Percentiles rank a stretch among this genome's conserved stretches.
Conservation (phyloP, 1,140 invertebrate genomes). For the Bombus confusus region DNA sequence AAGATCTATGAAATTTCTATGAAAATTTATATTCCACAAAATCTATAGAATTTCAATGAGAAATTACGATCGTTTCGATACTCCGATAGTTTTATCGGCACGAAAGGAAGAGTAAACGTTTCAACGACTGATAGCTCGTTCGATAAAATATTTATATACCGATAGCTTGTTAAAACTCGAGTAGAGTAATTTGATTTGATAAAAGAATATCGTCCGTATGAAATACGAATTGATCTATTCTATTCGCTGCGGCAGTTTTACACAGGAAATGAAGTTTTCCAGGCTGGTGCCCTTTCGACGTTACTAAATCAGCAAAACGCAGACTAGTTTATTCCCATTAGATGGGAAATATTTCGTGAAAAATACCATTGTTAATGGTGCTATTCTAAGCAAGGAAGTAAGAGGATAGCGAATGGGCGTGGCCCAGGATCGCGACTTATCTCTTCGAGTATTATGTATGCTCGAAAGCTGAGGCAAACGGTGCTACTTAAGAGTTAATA, state of each 20-base stretch:
- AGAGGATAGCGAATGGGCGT: slow-evolving; percentile 16
- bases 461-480: slow-evolving; percentile 2
- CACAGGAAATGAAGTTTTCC: too few species aligned
- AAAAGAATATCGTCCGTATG: too few species aligned
- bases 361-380: neutral
- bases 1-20: neutral
- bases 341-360: neutral
- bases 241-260: too few species aligned
- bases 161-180: too few species aligned
- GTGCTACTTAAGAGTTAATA: slow-evolving; percentile 2
- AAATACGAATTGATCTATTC: too few species aligned
- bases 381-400: neutral
- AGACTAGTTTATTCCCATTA: neutral
- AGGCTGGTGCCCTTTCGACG: neutral
- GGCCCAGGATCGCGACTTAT: neutral
- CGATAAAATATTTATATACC: too few species aligned
- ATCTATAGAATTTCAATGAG: neutral
- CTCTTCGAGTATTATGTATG: neutral
- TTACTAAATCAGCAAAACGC: neutral
- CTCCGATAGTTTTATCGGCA: too few species aligned
- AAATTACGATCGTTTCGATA: neutral
- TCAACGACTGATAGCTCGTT: too few species aligned
- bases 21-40: neutral
- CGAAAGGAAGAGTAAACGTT: too few species aligned
- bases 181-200: too few species aligned